Percentiles rank a stretch among this genome's conserved stretches.
Conservation (phyloP, 2,113 vertebrate genomes). For the Oreochromis spilurus region DNA sequence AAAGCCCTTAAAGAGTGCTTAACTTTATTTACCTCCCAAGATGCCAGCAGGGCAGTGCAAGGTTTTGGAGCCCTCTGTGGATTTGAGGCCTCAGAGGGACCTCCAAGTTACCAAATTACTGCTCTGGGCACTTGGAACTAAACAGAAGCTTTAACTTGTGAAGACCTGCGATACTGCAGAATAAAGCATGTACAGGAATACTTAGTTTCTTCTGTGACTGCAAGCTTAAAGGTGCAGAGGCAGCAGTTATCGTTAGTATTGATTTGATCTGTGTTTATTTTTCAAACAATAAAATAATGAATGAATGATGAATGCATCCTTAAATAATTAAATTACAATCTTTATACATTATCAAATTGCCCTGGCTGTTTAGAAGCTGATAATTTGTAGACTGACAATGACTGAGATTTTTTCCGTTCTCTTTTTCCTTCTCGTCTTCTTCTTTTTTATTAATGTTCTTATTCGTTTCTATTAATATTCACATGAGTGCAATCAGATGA, state of each 20-base stretch:
- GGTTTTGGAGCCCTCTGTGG: slow-evolving; percentile 12
- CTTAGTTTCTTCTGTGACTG: background rate
- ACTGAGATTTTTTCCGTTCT: background rate
- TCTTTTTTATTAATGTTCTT: background rate
- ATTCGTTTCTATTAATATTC: background rate
- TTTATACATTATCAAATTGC: background rate
- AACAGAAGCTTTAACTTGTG: slow-evolving; percentile 2
- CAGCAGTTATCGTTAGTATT: background rate
- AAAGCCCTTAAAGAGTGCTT: slow-evolving; percentile 30
- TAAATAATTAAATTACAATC: background rate
- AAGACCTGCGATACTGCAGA: background rate
- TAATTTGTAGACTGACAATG: background rate
- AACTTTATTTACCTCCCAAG: slow-evolving; percentile 56
- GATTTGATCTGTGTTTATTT: background rate
- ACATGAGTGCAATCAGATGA: background rate
- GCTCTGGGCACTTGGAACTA: slow-evolving; percentile 9
- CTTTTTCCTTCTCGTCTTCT: background rate
- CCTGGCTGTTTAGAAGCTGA: background rate
- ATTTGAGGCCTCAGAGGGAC: background rate
- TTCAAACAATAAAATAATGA: background rate
- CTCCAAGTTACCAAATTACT: slow-evolving; percentile 17
- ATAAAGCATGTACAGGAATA: background rate
- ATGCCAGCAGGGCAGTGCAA: background rate
- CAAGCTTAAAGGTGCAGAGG: background rate
- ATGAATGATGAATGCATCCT: background rate